Conservation (phyloP, 2,888 invertebrate species). For the Xanthostigma xanthostigma region DNA sequence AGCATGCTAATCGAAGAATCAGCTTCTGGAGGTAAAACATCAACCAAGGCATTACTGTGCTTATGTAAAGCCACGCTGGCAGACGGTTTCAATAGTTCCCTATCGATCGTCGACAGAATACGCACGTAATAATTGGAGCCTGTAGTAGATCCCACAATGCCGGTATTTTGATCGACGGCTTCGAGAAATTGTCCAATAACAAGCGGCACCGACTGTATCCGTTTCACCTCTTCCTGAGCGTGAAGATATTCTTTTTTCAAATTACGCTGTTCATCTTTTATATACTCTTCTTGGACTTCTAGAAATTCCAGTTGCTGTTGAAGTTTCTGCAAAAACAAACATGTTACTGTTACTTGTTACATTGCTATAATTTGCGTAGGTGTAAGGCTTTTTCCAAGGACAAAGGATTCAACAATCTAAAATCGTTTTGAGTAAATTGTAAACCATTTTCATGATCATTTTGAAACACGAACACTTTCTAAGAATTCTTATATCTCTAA, state of each 20-base stretch:
- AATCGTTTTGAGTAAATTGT: not conserved
- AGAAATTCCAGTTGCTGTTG: slow-evolving; percentile 93
- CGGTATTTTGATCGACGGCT: slow-evolving; percentile 98
- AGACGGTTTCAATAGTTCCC: slow-evolving; percentile 92
- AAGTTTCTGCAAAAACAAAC: slow-evolving; percentile 51
- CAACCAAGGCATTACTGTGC: slow-evolving; percentile 98
- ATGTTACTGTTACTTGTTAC: not conserved
- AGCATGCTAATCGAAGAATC: slow-evolving; percentile 99
- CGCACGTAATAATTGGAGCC: slow-evolving; percentile 99
- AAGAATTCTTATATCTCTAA: not conserved
- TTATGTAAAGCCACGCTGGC: slow-evolving; percentile 98
- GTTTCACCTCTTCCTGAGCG: slow-evolving; percentile 95
- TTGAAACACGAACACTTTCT: not conserved
- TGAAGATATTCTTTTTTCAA: slow-evolving; percentile 97
- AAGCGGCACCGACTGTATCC: slow-evolving; percentile 96
- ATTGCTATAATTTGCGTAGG: not conserved
- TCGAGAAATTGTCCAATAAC: slow-evolving; percentile 99
- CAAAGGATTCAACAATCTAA: slow-evolving; percentile 4
- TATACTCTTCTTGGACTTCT: slow-evolving; percentile 98
- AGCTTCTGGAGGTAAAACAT: slow-evolving; percentile 96
- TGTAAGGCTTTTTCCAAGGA: not conserved
- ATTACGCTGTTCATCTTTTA: slow-evolving; percentile 98
- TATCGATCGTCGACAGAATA: slow-evolving; percentile 93
- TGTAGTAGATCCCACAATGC: slow-evolving; percentile 97
- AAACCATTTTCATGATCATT: slow-evolving; percentile 3